These are phyloP conservation scores for Arge pagana DNA, from an alignment of 2,888 invertebrate genomes.

Conservation along the genomic window DNA sequence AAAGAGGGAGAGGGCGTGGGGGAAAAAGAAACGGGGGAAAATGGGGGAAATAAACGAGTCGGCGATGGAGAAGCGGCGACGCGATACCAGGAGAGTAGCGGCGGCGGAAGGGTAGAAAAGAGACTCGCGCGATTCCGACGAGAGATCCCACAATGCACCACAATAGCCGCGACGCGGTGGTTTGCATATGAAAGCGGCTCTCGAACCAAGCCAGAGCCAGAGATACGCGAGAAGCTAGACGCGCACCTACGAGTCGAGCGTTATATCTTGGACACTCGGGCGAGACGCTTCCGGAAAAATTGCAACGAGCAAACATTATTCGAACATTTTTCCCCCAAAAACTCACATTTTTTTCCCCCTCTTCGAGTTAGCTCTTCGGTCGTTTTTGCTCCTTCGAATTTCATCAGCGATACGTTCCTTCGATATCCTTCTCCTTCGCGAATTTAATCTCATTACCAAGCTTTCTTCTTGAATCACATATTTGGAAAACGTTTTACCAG, in stretches of 20 bases:
- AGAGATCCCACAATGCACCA: constrained; percentile 51
- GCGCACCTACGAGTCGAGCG: constrained; percentile 15
- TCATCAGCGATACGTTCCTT: too few relatives aligned
- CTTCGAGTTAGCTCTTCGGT: too few relatives aligned
- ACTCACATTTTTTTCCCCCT: too few relatives aligned
- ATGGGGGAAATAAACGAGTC: constrained; percentile 49
- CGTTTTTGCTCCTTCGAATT: too few relatives aligned
- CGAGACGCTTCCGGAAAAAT: too few relatives aligned
- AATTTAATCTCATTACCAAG: too few relatives aligned
- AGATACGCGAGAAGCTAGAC: constrained; percentile 17
- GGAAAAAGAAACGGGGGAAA: constrained; percentile 23
- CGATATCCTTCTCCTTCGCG: too few relatives aligned
- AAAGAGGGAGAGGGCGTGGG: constrained; percentile 22
- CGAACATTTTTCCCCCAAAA: too few relatives aligned
- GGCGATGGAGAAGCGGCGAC: not conserved
- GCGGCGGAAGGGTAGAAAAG: constrained; percentile 35
- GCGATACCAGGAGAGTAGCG: not conserved
- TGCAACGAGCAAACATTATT: too few relatives aligned
- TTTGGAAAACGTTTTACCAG: too few relatives aligned
- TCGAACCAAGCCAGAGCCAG: constrained; percentile 32
- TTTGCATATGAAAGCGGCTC: constrained; percentile 55
- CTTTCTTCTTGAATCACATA: too few relatives aligned
- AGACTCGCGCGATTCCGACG: constrained; percentile 37
- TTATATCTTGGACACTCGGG: constrained; percentile 19
- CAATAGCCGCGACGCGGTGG: constrained; percentile 49